These are phyloP conservation scores for Ischnura elegans DNA, from an alignment of 2,888 invertebrate species.

Conservation along the genomic window DNA sequence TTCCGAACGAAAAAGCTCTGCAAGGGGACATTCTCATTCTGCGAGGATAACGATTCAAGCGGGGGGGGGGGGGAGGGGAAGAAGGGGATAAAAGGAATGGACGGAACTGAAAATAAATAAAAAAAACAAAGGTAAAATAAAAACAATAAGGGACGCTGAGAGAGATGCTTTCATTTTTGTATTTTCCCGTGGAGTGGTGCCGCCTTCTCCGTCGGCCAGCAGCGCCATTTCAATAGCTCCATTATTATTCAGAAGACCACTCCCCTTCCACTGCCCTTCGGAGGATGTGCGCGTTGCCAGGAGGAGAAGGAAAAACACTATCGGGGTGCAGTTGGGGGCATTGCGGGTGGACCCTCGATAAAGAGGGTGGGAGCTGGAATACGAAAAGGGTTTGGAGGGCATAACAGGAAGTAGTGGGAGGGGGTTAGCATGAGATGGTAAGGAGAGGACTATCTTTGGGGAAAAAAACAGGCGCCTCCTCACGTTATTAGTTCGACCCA, in stretches of 20 bases:
- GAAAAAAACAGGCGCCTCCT: neutral
- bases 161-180: neutral
- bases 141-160: neutral
- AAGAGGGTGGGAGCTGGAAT: neutral
- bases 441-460: neutral
- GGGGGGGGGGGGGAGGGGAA: too few species aligned
- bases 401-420: neutral
- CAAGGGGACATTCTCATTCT: too few species aligned
- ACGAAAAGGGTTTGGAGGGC: neutral
- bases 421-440: neutral
- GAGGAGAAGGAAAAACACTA: neutral
- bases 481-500: conserved; percentile 11
- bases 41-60: too few species aligned
- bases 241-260: conserved; percentile 33
- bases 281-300: neutral
- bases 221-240: neutral
- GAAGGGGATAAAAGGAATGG: too few species aligned
- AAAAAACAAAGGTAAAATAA: neutral
- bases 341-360: too few species aligned
- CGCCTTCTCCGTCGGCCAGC: neutral
- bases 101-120: neutral
- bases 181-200: neutral
- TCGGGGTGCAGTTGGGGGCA: neutral
- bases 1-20: too few species aligned
- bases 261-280: too few species aligned